Conservation (phyloP, 2,888 invertebrate species). For the Perizoma affinitatum region DNA sequence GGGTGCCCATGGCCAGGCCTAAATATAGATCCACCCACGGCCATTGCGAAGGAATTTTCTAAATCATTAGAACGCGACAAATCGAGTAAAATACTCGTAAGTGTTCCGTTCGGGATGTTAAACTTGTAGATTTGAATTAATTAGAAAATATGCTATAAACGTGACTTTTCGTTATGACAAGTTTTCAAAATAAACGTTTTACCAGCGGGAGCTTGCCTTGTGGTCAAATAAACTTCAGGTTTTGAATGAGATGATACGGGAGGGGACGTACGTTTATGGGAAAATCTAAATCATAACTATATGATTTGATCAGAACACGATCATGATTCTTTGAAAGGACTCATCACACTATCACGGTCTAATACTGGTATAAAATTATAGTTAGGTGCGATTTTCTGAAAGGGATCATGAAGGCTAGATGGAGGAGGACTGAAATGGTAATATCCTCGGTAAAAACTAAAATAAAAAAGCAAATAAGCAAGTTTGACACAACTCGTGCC, state of each 20-base stretch:
- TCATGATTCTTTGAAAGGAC: too few relatives aligned
- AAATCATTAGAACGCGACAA: conserved; percentile 48
- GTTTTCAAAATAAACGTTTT: background rate
- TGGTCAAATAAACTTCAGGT: background rate
- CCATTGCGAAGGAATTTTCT: conserved; percentile 47
- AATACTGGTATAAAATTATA: too few relatives aligned
- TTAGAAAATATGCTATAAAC: conserved; percentile 1
- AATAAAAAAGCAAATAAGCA: background rate
- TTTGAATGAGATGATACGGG: too few relatives aligned
- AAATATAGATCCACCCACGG: conserved; percentile 63
- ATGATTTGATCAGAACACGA: too few relatives aligned
- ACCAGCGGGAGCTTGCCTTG: background rate
- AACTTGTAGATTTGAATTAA: conserved; percentile 18
- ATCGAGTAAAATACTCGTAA: conserved; percentile 38
- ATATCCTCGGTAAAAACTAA: too few relatives aligned
- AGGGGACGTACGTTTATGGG: too few relatives aligned
- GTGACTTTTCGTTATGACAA: conserved; percentile 1
- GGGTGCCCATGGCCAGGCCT: conserved; percentile 40
- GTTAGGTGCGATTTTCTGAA: too few relatives aligned
- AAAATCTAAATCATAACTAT: too few relatives aligned
- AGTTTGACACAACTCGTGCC: conserved; percentile 35
- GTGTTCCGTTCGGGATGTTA: conserved; percentile 16
- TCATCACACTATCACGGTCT: too few relatives aligned
- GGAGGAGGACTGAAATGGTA: too few relatives aligned
- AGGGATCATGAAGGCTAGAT: too few relatives aligned